Evolutionary conservation across 2,797 vertebrate genomes (phyloP), one percentile per base, ranked within the genome.

Genomic region (Ptychadena robeensis): DNA sequence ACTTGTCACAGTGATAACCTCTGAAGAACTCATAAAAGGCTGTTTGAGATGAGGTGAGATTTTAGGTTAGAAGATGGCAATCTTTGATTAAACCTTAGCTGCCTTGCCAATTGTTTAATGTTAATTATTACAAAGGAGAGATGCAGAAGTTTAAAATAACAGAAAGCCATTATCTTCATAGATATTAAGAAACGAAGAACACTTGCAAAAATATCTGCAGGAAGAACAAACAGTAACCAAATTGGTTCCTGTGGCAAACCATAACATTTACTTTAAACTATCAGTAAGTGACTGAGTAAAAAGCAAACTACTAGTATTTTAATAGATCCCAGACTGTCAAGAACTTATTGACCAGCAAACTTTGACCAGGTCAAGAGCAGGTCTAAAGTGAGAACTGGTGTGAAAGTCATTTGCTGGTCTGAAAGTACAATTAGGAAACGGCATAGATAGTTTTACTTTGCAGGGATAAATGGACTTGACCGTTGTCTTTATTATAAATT

Each of bases 211-310:
- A 97, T 96, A 97, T 89, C 90, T 91, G 90, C 93, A 93, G 94
- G 94, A 94, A 95, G 95, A 93, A 96, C 94, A 94, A 96, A 97
- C 94, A 93, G 95, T 95, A 96, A 96, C 96, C 95, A 95, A 95
- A 95, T 96, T 95, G 96, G 95, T 96, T 97, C 96, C 96, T 96
- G 95, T 95, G 95, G 96, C 95, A 96, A 98, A 98, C 95, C 96
- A 96, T 96, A 97, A 98, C 96, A 97, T 97, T 98, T 97, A 94
- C 94, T 96, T 96, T 97, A 96, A 94, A 95, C 89, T 93, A 91
- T 94, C 94, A 91, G 94, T 74, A 75, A 92, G 93, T 93, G 95
- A 94, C 94, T 96, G 94, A 92, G 93, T 94, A 93, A 94, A 92
- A 93, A 91, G 94, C 90, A 94, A 90, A 94, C 94, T 95, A 95